Base-by-base conservation (phyloP, 2,113 vertebrate genomes). In the Thunnus thynnus region DNA sequence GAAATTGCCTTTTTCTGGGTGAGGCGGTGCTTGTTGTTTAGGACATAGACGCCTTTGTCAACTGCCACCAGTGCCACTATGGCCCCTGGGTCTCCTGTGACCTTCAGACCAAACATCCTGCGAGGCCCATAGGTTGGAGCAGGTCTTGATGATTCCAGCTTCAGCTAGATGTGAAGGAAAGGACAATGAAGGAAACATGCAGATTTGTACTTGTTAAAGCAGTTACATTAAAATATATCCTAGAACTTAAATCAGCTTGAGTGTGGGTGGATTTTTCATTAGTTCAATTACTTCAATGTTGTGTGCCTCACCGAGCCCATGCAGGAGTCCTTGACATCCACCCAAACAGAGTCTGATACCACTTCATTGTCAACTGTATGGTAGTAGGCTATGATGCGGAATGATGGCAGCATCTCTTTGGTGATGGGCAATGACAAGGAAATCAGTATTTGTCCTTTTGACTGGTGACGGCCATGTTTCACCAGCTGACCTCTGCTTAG, bases 261-360 rank as follows among this genome's bases (percentile, higher is more conserved):
- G 20, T 2, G 27, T 30, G 27, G 27, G 27, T 30, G 27, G 4
- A 10, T 36, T 63, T 5, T 50, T 22, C 7, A 58, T 27, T 13
- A 11, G 8, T 48, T 63, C 6, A 20, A 20, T 1, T 20, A 51
- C 1, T 57, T 50, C 8, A 20, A 6, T 64, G 63, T 16, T 62
- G 17, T 20, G 30, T 20, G 30, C 81, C 87, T 83, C 58, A 97
- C 96, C 64, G 54, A 88, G 27, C 95, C 95, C 91, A 95, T 95
- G 86, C 96, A 96, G 13, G 88, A 78, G 82, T 95, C 93, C 32
- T 91, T 90, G 52, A 96, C 88, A 5, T 95, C 92, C 62, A 96
- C 91, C 95, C 94, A 96, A 32, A 96, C 20, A 9, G 96, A 95
- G 70, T 96, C 96, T 1, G 96, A 93, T n/a, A 96, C 96, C 47